Conservation (phyloP, 2,113 vertebrate species). For the Morphnarchus princeps region DNA sequence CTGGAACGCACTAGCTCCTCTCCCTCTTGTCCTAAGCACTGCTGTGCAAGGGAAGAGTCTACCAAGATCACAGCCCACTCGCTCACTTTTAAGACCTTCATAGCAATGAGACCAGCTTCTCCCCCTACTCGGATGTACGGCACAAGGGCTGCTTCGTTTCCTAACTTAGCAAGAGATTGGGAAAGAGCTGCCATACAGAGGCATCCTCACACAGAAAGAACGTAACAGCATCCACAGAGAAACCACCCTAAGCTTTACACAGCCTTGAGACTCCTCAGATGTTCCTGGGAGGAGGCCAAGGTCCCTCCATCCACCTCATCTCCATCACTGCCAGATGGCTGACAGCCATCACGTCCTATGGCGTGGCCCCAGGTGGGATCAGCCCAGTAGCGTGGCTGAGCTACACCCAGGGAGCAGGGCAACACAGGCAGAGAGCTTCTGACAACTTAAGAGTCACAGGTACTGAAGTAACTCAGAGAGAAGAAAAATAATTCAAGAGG, state of each 20-base stretch:
- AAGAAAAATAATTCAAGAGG: conserved; percentile 11
- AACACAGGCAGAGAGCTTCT: not conserved
- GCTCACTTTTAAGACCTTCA: not conserved
- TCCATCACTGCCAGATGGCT: not conserved
- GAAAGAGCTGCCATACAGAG: not conserved
- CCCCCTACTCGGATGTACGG: not conserved
- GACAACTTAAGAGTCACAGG: not conserved
- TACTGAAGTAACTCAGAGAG: not conserved
- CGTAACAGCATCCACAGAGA: not conserved
- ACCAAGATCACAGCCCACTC: not conserved
- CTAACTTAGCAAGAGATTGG: not conserved
- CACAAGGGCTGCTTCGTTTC: not conserved
- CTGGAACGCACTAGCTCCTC: not conserved
- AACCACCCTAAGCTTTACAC: not conserved
- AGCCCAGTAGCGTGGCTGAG: not conserved
- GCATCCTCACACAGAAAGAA: not conserved
- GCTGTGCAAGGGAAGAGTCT: not conserved
- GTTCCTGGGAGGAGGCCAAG: not conserved
- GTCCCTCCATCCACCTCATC: not conserved
- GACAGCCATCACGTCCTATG: not conserved
- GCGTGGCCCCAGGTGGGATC: not conserved
- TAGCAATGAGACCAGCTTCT: not conserved
- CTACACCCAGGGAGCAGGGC: not conserved
- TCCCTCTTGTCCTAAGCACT: not conserved
- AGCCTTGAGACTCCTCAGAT: not conserved